Conservation (phyloP, 2,888 invertebrate species). For the Yponomeuta evonymella region DNA sequence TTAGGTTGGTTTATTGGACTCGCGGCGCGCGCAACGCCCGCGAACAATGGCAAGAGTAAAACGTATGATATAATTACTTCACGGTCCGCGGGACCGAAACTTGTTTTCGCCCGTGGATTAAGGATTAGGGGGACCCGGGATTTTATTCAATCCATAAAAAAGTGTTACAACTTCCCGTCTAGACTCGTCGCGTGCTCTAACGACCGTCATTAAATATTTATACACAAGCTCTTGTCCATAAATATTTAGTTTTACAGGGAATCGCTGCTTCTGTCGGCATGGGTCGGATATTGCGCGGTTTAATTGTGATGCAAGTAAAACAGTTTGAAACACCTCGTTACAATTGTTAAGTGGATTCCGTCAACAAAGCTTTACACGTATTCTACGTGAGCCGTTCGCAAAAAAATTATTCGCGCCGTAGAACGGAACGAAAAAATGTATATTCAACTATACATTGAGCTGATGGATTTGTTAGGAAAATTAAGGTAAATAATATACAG, state of each 20-base stretch:
- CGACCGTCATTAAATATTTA: conserved; percentile 50
- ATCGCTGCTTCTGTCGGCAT: conserved; percentile 25
- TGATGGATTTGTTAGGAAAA: too few species aligned
- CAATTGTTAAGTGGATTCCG: background rate
- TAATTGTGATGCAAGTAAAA: conserved; percentile 12
- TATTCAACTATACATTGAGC: too few species aligned
- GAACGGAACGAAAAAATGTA: too few species aligned
- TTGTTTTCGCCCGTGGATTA: conserved; percentile 10
- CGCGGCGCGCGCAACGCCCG: background rate
- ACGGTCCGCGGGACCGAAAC: conserved; percentile 1
- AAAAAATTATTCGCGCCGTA: background rate
- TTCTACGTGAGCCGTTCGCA: background rate
- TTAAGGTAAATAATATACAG: too few species aligned
- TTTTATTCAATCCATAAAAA: conserved; percentile 47
- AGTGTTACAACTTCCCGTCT: conserved; percentile 54
- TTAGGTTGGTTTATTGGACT: conserved; percentile 6
- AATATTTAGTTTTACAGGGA: conserved; percentile 25
- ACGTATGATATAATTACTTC: conserved; percentile 10
- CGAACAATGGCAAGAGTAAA: conserved; percentile 15
- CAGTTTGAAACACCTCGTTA: conserved; percentile 8
- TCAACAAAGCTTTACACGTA: background rate
- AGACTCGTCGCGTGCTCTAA: conserved; percentile 55
- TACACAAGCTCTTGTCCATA: conserved; percentile 38
- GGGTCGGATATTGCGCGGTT: conserved; percentile 20
- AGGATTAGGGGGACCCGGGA: conserved; percentile 30